phyloP scores from a whole-genome alignment of 2,797 vertebrate species.

The Leptodactylus fallax region DNA sequence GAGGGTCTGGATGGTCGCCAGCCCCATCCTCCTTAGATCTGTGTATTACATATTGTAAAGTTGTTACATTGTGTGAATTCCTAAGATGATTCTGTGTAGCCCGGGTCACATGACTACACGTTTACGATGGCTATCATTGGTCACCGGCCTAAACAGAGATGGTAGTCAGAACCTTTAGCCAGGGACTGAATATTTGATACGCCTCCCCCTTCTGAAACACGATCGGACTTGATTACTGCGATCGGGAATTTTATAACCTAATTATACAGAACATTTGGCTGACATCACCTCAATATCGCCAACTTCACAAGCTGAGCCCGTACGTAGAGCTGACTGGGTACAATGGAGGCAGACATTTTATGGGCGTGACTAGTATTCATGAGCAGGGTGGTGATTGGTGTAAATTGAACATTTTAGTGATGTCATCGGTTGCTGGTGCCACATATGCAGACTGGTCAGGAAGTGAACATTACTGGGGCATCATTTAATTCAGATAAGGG shows the following conservation, averaged over 20 bases:
- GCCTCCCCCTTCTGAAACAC: background rate
- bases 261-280: background rate
- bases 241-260: background rate
- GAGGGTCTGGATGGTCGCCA: too few relatives aligned
- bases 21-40: too few relatives aligned
- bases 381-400: too few relatives aligned
- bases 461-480: too few relatives aligned
- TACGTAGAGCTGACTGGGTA: background rate
- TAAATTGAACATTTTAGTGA: too few relatives aligned
- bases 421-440: background rate
- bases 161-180: background rate
- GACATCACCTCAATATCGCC: background rate
- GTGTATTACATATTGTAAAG: too few relatives aligned
- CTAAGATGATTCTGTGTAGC: background rate
- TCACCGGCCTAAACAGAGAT: background rate
- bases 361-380: background rate
- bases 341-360: conserved; percentile 7
- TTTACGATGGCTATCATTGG: background rate
- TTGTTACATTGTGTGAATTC: background rate
- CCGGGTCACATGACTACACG: background rate
- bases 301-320: background rate
- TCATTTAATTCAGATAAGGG: too few relatives aligned
- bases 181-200: background rate
- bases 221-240: background rate
- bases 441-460: too few relatives aligned